Conservation (phyloP, 2,797 vertebrate species). For the Gymnodraco acuticeps region DNA sequence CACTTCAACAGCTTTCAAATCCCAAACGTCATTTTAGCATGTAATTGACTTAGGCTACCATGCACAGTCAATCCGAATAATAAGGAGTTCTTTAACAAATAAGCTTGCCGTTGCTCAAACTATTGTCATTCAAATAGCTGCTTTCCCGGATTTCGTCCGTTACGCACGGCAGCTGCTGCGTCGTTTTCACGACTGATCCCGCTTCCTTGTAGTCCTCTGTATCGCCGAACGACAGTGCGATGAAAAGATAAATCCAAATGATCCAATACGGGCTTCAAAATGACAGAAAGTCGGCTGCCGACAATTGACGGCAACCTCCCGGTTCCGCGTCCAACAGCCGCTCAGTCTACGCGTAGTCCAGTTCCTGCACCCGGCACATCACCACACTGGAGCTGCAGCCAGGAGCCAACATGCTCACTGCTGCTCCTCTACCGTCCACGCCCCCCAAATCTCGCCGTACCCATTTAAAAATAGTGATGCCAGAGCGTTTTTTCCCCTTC, state of each 20-base stretch:
- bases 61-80: conserved; percentile 27
- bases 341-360: conserved; percentile 51
- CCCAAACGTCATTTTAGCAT: conserved; percentile 34
- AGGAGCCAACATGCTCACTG: conserved; percentile 66
- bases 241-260: conserved; percentile 39
- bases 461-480: conserved; percentile 79
- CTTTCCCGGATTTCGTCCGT: conserved; percentile 33
- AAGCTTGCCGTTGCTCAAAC: conserved; percentile 33
- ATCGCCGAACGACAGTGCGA: background rate
- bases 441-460: conserved; percentile 70
- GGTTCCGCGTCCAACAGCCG: conserved; percentile 36
- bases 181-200: conserved; percentile 23
- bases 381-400: conserved; percentile 61
- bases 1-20: conserved; percentile 45
- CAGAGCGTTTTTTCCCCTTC: conserved; percentile 5
- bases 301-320: conserved; percentile 23
- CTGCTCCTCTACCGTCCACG: conserved; percentile 70
- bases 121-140: conserved; percentile 57
- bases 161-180: conserved; percentile 53
- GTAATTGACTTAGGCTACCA: conserved; percentile 1
- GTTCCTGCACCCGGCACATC: conserved; percentile 67
- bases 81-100: conserved; percentile 17
- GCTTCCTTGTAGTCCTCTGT: conserved; percentile 19
- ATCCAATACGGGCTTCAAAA: background rate
- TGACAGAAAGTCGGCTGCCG: conserved; percentile 29